phyloP scores from a whole-genome alignment of 2,113 vertebrate species.

The Nyctibius bracteatus region DNA sequence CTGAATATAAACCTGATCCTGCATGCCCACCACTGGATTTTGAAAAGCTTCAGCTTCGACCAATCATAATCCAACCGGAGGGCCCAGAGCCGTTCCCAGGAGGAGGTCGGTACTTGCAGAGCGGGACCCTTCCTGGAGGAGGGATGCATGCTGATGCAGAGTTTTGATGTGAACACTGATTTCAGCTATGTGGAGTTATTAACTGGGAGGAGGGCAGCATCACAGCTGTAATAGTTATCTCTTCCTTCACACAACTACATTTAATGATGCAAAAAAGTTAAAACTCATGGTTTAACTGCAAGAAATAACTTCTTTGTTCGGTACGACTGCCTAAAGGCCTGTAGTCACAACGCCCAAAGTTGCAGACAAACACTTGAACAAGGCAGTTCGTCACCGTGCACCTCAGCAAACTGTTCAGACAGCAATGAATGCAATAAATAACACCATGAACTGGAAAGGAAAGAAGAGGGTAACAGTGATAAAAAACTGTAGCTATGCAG shows the following conservation, averaged over 20 bases:
- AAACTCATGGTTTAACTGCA: neutral
- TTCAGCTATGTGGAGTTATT: neutral
- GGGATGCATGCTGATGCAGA: neutral
- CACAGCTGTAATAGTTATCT: neutral
- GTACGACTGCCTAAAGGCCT: neutral
- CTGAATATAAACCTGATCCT: neutral
- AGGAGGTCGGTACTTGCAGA: neutral
- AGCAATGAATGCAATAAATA: neutral
- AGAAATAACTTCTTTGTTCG: neutral
- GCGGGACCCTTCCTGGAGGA: neutral
- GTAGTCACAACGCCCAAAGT: neutral
- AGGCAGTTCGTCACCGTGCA: neutral
- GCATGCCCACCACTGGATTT: neutral
- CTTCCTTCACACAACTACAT: neutral
- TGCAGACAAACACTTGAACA: neutral
- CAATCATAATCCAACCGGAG: rapidly evolving
- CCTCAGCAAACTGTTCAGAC: neutral
- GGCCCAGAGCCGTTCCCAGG: neutral
- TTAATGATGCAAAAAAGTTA: neutral
- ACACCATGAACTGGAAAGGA: neutral
- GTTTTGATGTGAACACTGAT: neutral
- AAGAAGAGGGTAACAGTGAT: neutral
- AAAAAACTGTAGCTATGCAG: neutral
- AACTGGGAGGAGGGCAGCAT: neutral
- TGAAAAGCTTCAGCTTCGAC: neutral